Conservation (phyloP, 2,797 vertebrate species). For the Echiichthys vipera region DNA sequence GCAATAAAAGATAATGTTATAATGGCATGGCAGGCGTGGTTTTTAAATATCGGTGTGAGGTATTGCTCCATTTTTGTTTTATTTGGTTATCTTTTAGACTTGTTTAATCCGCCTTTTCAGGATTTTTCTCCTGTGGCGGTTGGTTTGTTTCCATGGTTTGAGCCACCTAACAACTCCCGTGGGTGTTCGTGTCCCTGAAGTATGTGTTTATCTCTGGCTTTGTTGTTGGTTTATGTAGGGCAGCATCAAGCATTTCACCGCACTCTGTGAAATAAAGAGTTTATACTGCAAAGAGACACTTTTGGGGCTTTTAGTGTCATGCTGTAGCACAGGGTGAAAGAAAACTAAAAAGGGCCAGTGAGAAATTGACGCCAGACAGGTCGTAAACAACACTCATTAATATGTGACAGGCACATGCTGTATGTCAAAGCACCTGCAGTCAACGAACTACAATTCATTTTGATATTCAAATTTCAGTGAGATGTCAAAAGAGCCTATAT, state of each 20-base stretch:
- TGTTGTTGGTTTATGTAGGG: constrained; percentile 36
- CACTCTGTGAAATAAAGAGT: neutral
- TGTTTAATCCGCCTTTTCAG: constrained; percentile 21
- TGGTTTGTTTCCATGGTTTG: constrained; percentile 40
- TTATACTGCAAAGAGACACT: neutral
- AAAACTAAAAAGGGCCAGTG: neutral
- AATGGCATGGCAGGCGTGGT: neutral
- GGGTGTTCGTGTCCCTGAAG: constrained; percentile 5
- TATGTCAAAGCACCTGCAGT: constrained; percentile 24
- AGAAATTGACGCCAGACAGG: constrained; percentile 24
- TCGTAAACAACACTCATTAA: constrained; percentile 5
- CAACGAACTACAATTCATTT: constrained; percentile 11
- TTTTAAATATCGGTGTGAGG: neutral
- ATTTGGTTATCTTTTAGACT: neutral
- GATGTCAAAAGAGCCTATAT: constrained; percentile 12
- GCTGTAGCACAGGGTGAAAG: neutral
- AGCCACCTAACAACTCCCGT: constrained; percentile 8
- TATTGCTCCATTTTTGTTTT: neutral
- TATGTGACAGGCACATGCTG: constrained; percentile 10
- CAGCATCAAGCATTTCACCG: constrained; percentile 18
- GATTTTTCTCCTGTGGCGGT: neutral
- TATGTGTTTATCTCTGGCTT: constrained; percentile 26
- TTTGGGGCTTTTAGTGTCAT: neutral
- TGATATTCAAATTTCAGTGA: neutral
- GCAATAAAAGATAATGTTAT: neutral